These are phyloP conservation scores for Heloderma charlesbogerti DNA, from an alignment of 2,113 vertebrate genomes.

Conservation along the genomic window DNA sequence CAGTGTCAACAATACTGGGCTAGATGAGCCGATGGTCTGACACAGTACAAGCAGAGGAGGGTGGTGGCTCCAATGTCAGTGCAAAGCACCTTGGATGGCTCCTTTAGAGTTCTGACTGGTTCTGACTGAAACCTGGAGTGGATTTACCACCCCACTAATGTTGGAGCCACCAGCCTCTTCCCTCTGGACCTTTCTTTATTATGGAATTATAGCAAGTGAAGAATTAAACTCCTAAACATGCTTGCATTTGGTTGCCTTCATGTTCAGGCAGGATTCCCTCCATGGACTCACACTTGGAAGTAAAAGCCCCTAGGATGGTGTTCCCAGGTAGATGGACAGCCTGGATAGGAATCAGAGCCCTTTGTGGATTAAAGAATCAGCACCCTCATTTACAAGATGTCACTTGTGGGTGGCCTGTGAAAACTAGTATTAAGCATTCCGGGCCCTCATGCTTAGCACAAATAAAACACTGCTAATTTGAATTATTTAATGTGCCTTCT, in stretches of 20 bases:
- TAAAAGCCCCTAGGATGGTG: background rate
- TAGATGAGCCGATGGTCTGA: background rate
- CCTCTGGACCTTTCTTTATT: background rate
- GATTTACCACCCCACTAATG: no score
- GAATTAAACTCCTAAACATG: slow-evolving; percentile 54
- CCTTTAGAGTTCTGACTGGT: no score
- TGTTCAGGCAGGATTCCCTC: background rate
- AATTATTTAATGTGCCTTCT: slow-evolving; percentile 5
- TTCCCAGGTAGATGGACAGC: background rate
- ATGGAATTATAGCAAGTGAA: slow-evolving; percentile 43
- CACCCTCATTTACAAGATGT: background rate
- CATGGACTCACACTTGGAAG: background rate
- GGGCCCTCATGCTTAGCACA: background rate
- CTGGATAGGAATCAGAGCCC: background rate
- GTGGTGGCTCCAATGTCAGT: no score
- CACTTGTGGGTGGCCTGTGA: background rate
- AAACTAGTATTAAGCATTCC: background rate
- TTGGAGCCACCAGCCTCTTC: background rate
- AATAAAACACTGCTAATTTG: background rate
- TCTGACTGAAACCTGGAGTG: no score
- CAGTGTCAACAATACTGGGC: background rate
- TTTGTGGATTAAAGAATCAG: background rate
- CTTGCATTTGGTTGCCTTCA: slow-evolving; percentile 37
- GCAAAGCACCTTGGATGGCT: background rate
- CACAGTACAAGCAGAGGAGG: background rate